Conservation (phyloP, 2,888 invertebrate genomes). For the Imbricaverruca yamaguchii region DNA sequence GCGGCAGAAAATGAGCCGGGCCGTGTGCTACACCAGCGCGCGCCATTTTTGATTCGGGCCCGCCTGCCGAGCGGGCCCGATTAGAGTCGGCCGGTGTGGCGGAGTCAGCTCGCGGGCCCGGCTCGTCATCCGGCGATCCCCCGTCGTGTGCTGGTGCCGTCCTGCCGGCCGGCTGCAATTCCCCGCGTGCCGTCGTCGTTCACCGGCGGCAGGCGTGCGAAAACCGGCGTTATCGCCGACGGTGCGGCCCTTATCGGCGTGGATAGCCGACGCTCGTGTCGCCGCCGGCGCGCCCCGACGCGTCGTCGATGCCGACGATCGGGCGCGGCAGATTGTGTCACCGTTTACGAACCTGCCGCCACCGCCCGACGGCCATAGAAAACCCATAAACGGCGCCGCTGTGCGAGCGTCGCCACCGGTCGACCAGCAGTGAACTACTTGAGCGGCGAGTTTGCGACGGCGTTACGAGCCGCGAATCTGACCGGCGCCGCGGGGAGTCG, state of each 20-base stretch:
- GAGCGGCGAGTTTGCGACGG: background rate
- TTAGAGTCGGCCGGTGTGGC: background rate
- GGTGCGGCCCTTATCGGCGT: background rate
- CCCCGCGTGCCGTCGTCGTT: conserved; percentile 12
- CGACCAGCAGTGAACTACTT: background rate
- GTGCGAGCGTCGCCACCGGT: background rate
- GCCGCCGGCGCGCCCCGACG: background rate
- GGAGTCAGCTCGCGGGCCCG: background rate
- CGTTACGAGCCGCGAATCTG: conserved; percentile 7
- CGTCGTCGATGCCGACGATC: background rate
- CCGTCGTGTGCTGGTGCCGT: conserved; percentile 5
- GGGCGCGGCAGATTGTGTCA: background rate
- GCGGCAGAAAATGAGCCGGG: background rate
- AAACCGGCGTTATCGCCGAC: background rate
- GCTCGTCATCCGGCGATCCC: too few relatives aligned
- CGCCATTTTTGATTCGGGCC: conserved; percentile 15
- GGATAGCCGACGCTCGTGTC: background rate
- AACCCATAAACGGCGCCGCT: background rate
- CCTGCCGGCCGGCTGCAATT: conserved; percentile 26
- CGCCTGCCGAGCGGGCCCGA: background rate
- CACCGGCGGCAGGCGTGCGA: background rate
- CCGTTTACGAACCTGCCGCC: background rate
- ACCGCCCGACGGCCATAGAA: background rate
- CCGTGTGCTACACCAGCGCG: background rate
- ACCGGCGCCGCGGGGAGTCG: background rate